Evolutionary conservation across 1,140 invertebrate genomes (phyloP).

Genomic region (Mamestra configurata): DNA sequence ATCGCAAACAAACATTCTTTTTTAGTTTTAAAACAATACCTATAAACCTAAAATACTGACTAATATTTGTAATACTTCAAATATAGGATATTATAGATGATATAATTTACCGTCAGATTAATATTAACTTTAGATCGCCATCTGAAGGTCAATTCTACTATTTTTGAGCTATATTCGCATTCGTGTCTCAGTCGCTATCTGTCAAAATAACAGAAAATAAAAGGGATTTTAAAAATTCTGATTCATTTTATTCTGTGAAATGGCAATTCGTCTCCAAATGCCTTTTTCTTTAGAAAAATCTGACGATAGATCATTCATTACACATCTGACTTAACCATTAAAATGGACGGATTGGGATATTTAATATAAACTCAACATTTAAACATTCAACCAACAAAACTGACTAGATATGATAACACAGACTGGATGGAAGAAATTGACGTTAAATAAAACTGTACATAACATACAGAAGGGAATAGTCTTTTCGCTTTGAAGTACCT

Average conservation of each 20-base stretch:
- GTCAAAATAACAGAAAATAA: too few species aligned
- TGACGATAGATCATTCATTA: neutral
- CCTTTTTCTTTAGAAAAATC: neutral
- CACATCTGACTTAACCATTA: neutral
- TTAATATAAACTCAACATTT: conserved; percentile 30
- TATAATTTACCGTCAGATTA: neutral
- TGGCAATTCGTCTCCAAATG: too few species aligned
- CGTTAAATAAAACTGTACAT: neutral
- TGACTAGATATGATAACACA: conserved; percentile 37
- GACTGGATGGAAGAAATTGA: conserved; percentile 14
- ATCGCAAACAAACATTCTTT: neutral
- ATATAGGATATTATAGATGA: neutral
- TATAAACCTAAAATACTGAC: conserved; percentile 2
- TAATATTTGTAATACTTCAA: conserved; percentile 1
- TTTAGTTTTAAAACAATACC: conserved; percentile 1
- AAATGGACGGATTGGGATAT: conserved; percentile 28
- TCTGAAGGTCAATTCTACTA: neutral
- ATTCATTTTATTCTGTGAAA: too few species aligned
- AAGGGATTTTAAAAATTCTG: too few species aligned
- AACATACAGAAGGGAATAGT: too few species aligned
- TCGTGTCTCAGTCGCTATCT: too few species aligned
- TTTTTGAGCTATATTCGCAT: too few species aligned
- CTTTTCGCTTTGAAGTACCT: neutral
- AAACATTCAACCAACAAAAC: conserved; percentile 27
- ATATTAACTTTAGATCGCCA: neutral